A percentile compares a stretch with the other conserved stretches of the same genome.
Conservation (phyloP, 2,888 invertebrate genomes). For the Eupithecia abbreviata region DNA sequence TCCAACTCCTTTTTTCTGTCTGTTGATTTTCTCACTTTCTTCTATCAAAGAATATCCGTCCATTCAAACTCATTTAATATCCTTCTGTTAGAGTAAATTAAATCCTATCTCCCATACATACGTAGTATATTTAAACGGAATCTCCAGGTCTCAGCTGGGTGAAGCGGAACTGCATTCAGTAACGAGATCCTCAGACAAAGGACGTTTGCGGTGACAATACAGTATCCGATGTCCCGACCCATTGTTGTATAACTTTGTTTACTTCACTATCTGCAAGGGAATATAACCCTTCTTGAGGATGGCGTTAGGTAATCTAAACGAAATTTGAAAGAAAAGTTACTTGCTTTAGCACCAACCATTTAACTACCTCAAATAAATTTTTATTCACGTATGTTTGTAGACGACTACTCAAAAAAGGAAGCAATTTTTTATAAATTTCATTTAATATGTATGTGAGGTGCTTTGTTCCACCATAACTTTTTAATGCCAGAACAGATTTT, state of each 20-base stretch:
- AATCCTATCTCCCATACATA: constrained; percentile 1
- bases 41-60: background rate
- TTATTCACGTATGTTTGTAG: background rate
- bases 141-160: constrained; percentile 1
- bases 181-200: constrained; percentile 60
- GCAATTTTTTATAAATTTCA: background rate
- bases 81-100: background rate
- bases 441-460: background rate
- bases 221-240: constrained; percentile 52
- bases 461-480: background rate
- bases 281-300: background rate
- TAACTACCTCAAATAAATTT: background rate
- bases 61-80: background rate
- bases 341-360: background rate
- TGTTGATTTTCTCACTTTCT: background rate
- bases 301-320: background rate
- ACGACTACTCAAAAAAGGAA: background rate
- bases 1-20: background rate
- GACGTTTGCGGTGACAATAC: constrained; percentile 60
- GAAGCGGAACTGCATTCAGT: constrained; percentile 42
- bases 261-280: constrained; percentile 4
- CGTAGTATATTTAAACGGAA: background rate
- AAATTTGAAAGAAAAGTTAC: background rate
- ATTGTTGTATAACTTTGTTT: constrained; percentile 29
- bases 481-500: background rate